Evolutionary conservation across 1,140 invertebrate genomes (phyloP).

Genomic region (Tetramorium parvispinum): DNA sequence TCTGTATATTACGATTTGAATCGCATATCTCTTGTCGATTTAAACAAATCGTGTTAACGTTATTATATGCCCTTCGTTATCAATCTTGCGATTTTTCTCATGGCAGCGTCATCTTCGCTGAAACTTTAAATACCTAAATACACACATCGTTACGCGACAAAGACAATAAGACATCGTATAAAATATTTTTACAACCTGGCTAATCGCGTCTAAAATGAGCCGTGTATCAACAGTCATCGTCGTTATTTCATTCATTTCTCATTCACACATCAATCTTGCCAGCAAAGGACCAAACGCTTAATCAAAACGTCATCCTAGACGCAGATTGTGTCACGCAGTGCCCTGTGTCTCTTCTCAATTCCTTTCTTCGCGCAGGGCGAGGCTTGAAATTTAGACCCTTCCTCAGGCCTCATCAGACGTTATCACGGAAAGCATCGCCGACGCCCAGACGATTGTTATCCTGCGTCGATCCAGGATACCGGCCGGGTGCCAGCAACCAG

Average conservation of each 20-base stretch:
- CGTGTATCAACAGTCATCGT: background rate
- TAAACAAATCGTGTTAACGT: background rate
- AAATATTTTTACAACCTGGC: constrained; percentile 25
- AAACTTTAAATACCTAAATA: constrained; percentile 10
- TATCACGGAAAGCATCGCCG: constrained; percentile 66
- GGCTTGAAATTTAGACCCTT: background rate
- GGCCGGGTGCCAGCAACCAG: constrained; percentile 89
- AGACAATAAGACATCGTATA: constrained; percentile 37
- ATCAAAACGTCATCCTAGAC: background rate
- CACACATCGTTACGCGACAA: background rate
- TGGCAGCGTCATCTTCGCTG: background rate
- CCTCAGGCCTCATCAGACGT: constrained; percentile 1
- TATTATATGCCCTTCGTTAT: background rate
- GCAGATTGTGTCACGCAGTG: background rate
- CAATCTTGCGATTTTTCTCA: background rate
- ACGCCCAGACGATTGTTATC: constrained; percentile 65
- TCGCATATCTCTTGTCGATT: background rate
- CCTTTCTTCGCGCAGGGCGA: background rate
- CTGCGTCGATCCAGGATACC: constrained; percentile 69
- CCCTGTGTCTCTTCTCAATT: background rate
- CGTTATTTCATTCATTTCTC: background rate
- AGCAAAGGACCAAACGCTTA: background rate
- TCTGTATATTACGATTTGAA: background rate
- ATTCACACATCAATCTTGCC: background rate
- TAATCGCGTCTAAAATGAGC: background rate